Percentiles rank a stretch among this genome's conserved stretches.
Conservation (phyloP, 2,797 vertebrate species). For the Sebastes vulpes region DNA sequence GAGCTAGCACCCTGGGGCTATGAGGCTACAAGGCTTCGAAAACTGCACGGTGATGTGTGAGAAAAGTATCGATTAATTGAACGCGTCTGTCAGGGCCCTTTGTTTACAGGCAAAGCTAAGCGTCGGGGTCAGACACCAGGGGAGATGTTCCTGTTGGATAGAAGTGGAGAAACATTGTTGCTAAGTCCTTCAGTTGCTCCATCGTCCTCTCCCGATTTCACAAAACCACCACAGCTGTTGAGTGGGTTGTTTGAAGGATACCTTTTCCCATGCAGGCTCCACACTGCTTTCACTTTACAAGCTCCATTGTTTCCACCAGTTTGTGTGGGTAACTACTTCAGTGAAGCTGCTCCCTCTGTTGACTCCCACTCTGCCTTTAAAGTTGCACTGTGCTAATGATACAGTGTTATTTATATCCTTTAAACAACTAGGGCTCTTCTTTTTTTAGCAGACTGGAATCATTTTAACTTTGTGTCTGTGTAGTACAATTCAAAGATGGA, state of each 20-base stretch:
- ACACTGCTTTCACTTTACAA: constrained; percentile 32
- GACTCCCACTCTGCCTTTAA: constrained; percentile 34
- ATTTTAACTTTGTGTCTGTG: constrained; percentile 31
- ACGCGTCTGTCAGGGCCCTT: constrained; percentile 39
- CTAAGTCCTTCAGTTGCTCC: constrained; percentile 45
- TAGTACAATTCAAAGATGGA: constrained; percentile 45
- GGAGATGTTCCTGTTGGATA: constrained; percentile 44
- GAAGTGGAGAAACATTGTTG: constrained; percentile 36
- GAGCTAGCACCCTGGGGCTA: constrained; percentile 7
- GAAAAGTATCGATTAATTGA: constrained; percentile 67
- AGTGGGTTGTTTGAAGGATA: constrained; percentile 45
- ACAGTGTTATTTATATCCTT: constrained; percentile 57
- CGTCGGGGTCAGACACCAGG: constrained; percentile 60
- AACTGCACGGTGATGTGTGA: constrained; percentile 37
- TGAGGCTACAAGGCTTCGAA: neutral
- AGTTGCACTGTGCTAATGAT: constrained; percentile 48
- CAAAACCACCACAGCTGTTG: constrained; percentile 15
- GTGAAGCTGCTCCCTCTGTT: constrained; percentile 18
- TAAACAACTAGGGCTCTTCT: constrained; percentile 26
- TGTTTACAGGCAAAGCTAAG: constrained; percentile 69
- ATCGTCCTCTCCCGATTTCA: neutral
- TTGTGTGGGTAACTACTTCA: constrained; percentile 51
- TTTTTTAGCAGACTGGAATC: constrained; percentile 37
- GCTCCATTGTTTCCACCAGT: constrained; percentile 42
- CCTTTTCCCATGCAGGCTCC: constrained; percentile 23